Conservation (phyloP, 35 echinoderm and acorn worm genomes). For the Patiria miniata region DNA sequence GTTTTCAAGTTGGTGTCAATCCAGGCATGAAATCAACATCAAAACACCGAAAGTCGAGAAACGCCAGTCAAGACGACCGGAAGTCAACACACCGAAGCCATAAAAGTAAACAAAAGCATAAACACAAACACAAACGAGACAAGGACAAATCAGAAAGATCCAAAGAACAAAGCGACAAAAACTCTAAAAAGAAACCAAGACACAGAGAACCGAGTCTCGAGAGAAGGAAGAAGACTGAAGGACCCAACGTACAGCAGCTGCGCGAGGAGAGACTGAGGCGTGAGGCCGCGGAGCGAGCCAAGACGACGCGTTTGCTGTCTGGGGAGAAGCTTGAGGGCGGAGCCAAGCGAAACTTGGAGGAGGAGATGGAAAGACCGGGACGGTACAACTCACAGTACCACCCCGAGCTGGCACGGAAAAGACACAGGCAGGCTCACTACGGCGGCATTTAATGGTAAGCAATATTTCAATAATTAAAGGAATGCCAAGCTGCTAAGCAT, state of each 20-base stretch:
- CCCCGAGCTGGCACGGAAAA: slow-evolving; percentile 74
- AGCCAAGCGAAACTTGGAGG: slow-evolving; percentile 31
- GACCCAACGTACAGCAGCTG: slow-evolving; percentile 65
- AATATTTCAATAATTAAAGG: too few species aligned
- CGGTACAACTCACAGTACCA: slow-evolving; percentile 94
- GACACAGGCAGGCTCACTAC: slow-evolving; percentile 22
- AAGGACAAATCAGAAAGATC: slow-evolving; percentile 41
- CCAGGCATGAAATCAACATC: too few species aligned
- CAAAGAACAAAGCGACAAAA: slow-evolving; percentile 16
- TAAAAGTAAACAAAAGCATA: slow-evolving; percentile 18
- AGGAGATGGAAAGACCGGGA: slow-evolving; percentile 61
- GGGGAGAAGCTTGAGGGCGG: slow-evolving; percentile 44
- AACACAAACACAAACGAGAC: slow-evolving; percentile 54
- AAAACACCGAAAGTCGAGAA: too few species aligned
- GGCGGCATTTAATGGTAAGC: background rate
- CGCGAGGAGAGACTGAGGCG: slow-evolving; percentile 84
- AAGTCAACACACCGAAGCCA: slow-evolving; percentile 13
- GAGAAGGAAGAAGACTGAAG: background rate
- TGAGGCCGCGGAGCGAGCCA: slow-evolving; percentile 58
- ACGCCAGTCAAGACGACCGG: background rate
- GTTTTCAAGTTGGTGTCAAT: too few species aligned
- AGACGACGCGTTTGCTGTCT: slow-evolving; percentile 63
- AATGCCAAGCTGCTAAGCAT: too few species aligned
- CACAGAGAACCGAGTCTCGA: slow-evolving; percentile 32
- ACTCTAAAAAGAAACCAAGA: slow-evolving; percentile 8